phyloP scores from a whole-genome alignment of 2,113 vertebrate genomes.

The rabbit (Oryctolagus cuniculus) region DNA sequence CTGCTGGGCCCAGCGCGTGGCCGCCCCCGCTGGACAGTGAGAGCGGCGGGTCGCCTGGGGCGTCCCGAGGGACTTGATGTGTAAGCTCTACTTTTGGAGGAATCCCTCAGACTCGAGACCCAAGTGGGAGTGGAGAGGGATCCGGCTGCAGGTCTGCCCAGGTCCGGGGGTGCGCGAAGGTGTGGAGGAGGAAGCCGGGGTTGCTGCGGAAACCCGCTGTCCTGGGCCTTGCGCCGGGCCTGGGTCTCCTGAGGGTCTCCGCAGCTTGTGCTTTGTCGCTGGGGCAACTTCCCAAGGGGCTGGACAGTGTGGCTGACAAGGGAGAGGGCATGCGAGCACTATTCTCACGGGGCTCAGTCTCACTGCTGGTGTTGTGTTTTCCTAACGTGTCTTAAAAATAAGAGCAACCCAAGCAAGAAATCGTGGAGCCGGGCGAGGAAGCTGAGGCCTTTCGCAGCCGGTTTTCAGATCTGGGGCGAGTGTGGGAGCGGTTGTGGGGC shows the following conservation, averaged over 20 bases:
- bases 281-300: slow-evolving; percentile 18
- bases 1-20: not conserved
- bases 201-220: not conserved
- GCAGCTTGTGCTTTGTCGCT: not conserved
- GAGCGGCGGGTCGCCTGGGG: not conserved
- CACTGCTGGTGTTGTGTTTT: not conserved
- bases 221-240: not conserved
- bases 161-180: not conserved
- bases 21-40: slow-evolving; percentile 44
- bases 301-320: not conserved
- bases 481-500: not conserved
- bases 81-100: slow-evolving; percentile 40
- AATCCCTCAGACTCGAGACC: not conserved
- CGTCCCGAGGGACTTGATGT: slow-evolving; percentile 48
- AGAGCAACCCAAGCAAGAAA: not conserved
- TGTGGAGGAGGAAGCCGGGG: slow-evolving; percentile 40
- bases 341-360: not conserved
- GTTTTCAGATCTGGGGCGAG: not conserved
- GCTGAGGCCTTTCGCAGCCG: not conserved
- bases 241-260: not conserved
- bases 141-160: not conserved
- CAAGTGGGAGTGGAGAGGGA: not conserved
- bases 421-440: not conserved
- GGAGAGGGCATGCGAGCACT: not conserved
- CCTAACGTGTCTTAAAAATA: not conserved